A percentile compares a stretch with the other conserved stretches of the same genome.
phyloP scores from a whole-genome alignment of 2,113 vertebrate species.

The Diadophis punctatus region DNA sequence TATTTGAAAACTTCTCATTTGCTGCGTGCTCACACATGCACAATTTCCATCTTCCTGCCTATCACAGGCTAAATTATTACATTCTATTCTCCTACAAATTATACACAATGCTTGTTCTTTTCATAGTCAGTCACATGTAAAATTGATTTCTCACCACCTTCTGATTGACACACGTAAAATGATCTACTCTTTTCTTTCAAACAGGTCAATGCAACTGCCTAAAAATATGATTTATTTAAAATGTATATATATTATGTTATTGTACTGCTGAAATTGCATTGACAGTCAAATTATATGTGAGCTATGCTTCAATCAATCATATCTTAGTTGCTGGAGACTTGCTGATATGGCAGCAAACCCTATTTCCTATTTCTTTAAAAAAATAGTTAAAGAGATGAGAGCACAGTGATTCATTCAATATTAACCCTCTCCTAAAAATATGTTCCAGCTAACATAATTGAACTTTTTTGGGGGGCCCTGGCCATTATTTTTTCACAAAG shows the following conservation, averaged over 20 bases:
- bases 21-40: not conserved
- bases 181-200: slow-evolving; percentile 17
- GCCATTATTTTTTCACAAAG: slow-evolving; percentile 44
- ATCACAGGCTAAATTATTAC: not conserved
- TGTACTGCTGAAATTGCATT: slow-evolving; percentile 29
- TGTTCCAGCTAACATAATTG: slow-evolving; percentile 30
- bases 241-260: slow-evolving; percentile 35
- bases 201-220: slow-evolving; percentile 33
- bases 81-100: not conserved
- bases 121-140: slow-evolving; percentile 27
- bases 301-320: slow-evolving; percentile 27
- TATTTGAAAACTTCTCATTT: not conserved
- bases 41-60: slow-evolving; percentile 11
- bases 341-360: slow-evolving; percentile 51
- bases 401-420: slow-evolving; percentile 42
- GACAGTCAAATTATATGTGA: slow-evolving; percentile 52
- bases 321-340: slow-evolving; percentile 46
- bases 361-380: slow-evolving; percentile 57
- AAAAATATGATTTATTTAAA: slow-evolving; percentile 46
- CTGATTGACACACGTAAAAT: slow-evolving; percentile 40
- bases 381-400: slow-evolving; percentile 57
- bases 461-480: slow-evolving; percentile 47
- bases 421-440: slow-evolving; percentile 36
- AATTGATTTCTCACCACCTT: slow-evolving; percentile 25
- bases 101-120: slow-evolving; percentile 5